Conservation (phyloP, 2,888 invertebrate species). For the Nymphalis c-album region DNA sequence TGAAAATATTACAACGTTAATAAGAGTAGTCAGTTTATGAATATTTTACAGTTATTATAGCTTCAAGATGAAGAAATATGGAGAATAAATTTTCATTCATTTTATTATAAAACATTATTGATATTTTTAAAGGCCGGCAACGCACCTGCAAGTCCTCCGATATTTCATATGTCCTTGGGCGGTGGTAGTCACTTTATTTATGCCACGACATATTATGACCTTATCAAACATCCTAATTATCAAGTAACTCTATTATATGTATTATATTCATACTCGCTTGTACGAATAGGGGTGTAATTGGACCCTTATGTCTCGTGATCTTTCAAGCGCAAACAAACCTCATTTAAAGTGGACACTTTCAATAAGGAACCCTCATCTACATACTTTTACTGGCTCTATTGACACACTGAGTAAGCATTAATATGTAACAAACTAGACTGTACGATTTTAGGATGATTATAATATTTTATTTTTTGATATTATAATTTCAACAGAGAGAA, state of each 20-base stretch:
- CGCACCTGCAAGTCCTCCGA: too few relatives aligned
- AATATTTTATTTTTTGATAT: too few relatives aligned
- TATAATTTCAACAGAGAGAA: too few relatives aligned
- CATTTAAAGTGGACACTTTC: conserved; percentile 36
- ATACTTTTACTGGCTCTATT: conserved; percentile 39
- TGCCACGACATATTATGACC: too few relatives aligned
- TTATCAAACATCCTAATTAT: not conserved
- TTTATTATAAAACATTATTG: too few relatives aligned
- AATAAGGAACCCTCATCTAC: conserved; percentile 39
- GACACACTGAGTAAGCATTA: conserved; percentile 21
- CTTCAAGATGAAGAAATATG: not conserved
- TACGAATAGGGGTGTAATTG: conserved; percentile 32
- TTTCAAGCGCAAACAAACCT: conserved; percentile 36
- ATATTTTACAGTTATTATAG: not conserved
- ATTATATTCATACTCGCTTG: conserved; percentile 7
- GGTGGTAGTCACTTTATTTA: too few relatives aligned
- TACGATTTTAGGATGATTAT: not conserved
- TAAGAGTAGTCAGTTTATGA: conserved; percentile 2
- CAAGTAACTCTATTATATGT: not conserved
- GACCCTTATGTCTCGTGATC: conserved; percentile 34
- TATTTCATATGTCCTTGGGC: too few relatives aligned
- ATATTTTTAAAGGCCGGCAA: too few relatives aligned
- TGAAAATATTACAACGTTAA: conserved; percentile 12
- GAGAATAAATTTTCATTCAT: too few relatives aligned
- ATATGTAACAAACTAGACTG: not conserved